Base-by-base conservation (phyloP, 2,888 invertebrate genomes). In the Oxyteleia sp. region DNA sequence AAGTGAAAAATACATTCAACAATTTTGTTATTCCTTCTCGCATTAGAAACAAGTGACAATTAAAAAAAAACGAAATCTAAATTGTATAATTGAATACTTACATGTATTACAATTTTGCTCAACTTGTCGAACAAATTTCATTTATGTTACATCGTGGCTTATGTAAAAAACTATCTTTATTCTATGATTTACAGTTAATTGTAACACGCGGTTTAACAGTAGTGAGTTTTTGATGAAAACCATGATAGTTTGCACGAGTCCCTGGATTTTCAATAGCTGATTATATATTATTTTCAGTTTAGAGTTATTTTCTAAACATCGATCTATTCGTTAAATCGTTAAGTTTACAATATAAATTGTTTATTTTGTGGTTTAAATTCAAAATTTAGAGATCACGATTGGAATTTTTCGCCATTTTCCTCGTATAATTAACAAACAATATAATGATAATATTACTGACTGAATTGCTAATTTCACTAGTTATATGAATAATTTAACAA, bases 201-300 rank as follows among this genome's bases (percentile, higher is more conserved):
- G 38, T 38, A 38, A 38, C 38, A 38, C 38, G 38, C 38, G 13
- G 13, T 38, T 32, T 20, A 26, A 61, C 59, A 26, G 2, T 15
- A 29, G 15, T 11, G 23, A 43, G 29, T 53, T 13, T 49, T 72
- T 47, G 53, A 66, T 75, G 57, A 59, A 45, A 76, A 61, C 32
- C 43, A 68, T 68, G 51, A 68, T 43, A 76, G 49, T 76, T 76
- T 59, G 66, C 66, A 76, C 66, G 51, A 59, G 16, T 76, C 66
- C 66, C 66, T 59, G 55, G 51, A 75, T 26, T 61, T 69, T 57
- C 69, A 20, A 18, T 45, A 45, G 43, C 18, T 57, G 18, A 51
- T 4, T 38, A 38, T 38, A 61, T 32, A 72, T 18, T 57, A 4
- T 4, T 3, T 63, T 41, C 64, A 75, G 47, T 75, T 64, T 53